Evolutionary conservation across 1,140 invertebrate species (phyloP).

Genomic region (Thaumetopoea pityocampa): DNA sequence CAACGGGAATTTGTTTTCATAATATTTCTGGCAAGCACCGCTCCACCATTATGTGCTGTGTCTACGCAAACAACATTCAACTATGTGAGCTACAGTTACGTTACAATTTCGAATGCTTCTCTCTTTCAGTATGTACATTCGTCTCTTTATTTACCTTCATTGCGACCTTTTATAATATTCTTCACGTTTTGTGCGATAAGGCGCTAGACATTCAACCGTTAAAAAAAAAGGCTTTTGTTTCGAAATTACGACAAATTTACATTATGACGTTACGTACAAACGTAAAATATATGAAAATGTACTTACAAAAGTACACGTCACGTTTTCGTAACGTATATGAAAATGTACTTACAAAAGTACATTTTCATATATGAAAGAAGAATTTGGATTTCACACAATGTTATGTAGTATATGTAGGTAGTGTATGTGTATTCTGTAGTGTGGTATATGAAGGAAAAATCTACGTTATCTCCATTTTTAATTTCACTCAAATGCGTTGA

Average conservation of each 20-base stretch:
- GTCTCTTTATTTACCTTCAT: constrained; percentile 68
- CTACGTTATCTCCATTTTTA: no score
- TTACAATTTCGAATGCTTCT: constrained; percentile 20
- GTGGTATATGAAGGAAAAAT: no score
- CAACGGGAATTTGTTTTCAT: constrained; percentile 71
- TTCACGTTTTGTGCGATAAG: constrained; percentile 57
- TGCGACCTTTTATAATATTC: constrained; percentile 70
- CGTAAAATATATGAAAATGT: no score
- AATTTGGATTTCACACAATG: no score
- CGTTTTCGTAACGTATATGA: no score
- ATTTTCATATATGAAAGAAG: no score
- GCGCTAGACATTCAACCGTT: constrained; percentile 51
- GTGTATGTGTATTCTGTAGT: no score
- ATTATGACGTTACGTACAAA: no score
- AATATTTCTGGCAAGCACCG: constrained; percentile 62
- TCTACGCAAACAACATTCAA: constrained; percentile 27
- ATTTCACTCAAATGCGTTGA: no score
- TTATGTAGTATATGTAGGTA: no score
- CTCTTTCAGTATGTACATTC: constrained; percentile 42
- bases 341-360: no score
- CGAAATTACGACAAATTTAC: constrained; percentile 25
- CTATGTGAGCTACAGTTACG: constrained; percentile 25
- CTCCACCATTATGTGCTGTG: constrained; percentile 43
- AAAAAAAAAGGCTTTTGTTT: constrained; percentile 43
- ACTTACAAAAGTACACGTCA: no score